A percentile compares a stretch with the other conserved stretches of the same genome.
Conservation (phyloP, 2,888 invertebrate species). For the Trachelus tabidus region DNA sequence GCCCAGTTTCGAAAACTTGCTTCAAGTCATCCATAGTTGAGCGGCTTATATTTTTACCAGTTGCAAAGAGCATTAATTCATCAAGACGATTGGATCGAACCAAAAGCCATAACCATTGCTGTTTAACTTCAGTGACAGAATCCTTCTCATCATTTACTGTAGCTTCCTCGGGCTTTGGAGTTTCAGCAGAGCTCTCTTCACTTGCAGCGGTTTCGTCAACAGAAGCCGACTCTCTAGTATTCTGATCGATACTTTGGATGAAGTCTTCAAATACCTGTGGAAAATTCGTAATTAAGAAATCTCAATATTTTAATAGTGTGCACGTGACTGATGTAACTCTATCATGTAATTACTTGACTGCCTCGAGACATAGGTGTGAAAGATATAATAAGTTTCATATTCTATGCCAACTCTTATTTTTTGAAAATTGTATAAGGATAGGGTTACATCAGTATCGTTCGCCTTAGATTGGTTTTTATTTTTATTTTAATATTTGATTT, state of each 20-base stretch:
- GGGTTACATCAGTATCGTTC: background rate
- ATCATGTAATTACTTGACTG: background rate
- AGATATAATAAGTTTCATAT: background rate
- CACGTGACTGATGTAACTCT: background rate
- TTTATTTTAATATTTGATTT: background rate
- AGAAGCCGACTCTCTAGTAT: background rate
- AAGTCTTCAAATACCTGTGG: conserved; percentile 60
- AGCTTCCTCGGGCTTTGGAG: conserved; percentile 21
- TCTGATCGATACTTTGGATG: conserved; percentile 48
- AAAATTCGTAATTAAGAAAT: conserved; percentile 16
- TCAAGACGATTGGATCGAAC: conserved; percentile 58
- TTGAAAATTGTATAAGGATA: background rate
- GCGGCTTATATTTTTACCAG: conserved; percentile 56
- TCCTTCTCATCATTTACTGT: conserved; percentile 21
- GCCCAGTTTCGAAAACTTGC: conserved; percentile 52
- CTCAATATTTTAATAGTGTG: background rate
- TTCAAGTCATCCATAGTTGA: conserved; percentile 57
- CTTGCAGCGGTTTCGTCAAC: conserved; percentile 26
- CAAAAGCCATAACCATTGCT: conserved; percentile 57
- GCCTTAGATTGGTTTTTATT: background rate
- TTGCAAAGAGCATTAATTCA: conserved; percentile 61
- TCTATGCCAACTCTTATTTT: background rate
- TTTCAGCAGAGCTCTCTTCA: conserved; percentile 18
- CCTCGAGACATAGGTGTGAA: background rate
- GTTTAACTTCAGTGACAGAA: conserved; percentile 26